Base-by-base conservation (phyloP, 2,888 invertebrate genomes). In the Apodemia mormo region DNA sequence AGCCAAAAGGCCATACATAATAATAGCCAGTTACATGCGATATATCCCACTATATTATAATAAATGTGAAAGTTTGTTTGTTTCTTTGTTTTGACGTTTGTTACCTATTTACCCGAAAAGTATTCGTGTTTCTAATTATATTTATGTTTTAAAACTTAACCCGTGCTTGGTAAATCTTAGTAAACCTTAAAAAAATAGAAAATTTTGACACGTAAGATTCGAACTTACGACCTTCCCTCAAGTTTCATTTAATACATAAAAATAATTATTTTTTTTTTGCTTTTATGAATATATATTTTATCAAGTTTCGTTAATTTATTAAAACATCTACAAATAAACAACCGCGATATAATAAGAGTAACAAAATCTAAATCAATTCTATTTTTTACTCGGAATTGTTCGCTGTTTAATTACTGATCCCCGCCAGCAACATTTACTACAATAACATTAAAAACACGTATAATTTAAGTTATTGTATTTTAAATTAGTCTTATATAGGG, bases 331-430 rank as follows among this genome's bases (percentile, higher is more conserved):
- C 22, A 54, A 22, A 22, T 52, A 52, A 49, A 45, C 45, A 12
- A 45, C 10, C 45, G 45, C 45, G 3, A 45, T 37, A 37, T 37
- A 5, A n/a, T 8, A 54, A 54, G 54, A 22, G 1, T 54, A 0
- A 54, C n/a, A 54, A 8, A n/a, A n/a, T 22, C n/a, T 54, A 54
- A 37, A 37, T 37, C 37, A 5, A 37, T 37, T 54, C n/a, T 22
- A 54, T n/a, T 83, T 89, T 88, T 88, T 87, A 81, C 77, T 75
- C 79, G 80, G 80, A 82, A 80, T 80, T 82, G 82, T 81, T 83
- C 77, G 81, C 81, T 64, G 64, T 64, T 64, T 64, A 64, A 64
- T 64, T 64, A 37, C 14, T 37, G 64, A 64, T 33, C n/a, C 64
- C 64, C 14, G 64, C 64, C 2, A 5, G 33, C 37, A 64, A 37